phyloP scores from a whole-genome alignment of 2,113 vertebrate genomes.

The Nettapus auritus region DNA sequence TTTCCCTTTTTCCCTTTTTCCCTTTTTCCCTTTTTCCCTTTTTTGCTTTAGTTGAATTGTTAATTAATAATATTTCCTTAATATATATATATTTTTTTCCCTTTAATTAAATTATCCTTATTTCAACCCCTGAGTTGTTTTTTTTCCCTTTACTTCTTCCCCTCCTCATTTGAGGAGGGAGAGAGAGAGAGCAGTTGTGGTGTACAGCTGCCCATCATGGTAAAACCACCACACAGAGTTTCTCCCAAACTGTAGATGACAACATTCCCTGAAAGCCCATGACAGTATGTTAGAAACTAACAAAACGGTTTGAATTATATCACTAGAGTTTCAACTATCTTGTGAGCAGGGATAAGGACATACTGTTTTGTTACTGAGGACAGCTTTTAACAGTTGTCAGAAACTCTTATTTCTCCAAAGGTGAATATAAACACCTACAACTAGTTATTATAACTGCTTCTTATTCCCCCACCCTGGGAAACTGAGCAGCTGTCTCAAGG shows the following conservation, averaged over 20 bases:
- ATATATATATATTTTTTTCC: too few species aligned
- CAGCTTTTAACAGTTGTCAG: background rate
- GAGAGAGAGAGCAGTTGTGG: too few species aligned
- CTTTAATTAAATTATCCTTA: too few species aligned
- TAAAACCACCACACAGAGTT: too few species aligned
- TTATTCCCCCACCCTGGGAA: background rate
- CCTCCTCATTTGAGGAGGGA: too few species aligned
- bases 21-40: too few species aligned
- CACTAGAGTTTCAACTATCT: background rate
- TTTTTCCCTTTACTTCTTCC: too few species aligned
- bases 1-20: too few species aligned
- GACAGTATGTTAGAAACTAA: background rate
- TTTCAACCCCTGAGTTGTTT: too few species aligned
- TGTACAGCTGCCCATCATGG: too few species aligned
- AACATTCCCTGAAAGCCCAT: background rate
- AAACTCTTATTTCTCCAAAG: background rate
- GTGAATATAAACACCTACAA: background rate
- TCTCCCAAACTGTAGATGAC: background rate
- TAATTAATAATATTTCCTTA: too few species aligned
- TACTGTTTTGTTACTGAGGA: background rate
- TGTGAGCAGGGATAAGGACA: background rate
- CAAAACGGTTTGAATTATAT: background rate
- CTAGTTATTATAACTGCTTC: background rate
- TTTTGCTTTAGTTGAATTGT: too few species aligned
- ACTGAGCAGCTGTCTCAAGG: background rate